Percentiles rank a stretch among this genome's conserved stretches.
phyloP scores from a whole-genome alignment of 2,113 vertebrate genomes.

The Lamprologus ornatipinnis region DNA sequence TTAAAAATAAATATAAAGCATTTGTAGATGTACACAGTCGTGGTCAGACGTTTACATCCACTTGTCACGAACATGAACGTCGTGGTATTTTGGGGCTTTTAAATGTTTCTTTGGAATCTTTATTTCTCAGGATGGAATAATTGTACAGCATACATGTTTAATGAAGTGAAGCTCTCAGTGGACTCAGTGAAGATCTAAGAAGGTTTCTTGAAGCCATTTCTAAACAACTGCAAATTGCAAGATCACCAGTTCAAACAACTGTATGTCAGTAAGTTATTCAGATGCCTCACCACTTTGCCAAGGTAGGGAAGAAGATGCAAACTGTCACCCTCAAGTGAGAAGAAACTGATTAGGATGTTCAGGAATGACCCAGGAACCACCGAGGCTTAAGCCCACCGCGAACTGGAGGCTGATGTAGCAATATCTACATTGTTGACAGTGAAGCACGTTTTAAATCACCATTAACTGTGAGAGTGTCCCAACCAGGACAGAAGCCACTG shows the following conservation, averaged over 20 bases:
- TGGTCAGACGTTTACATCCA: background rate
- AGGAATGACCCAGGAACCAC: background rate
- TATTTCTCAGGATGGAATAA: background rate
- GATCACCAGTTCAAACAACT: background rate
- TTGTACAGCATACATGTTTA: background rate
- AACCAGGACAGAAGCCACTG: background rate
- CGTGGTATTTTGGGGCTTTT: background rate
- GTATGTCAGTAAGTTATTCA: background rate
- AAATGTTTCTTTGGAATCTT: background rate
- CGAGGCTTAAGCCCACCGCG: accelerated
- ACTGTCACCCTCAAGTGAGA: background rate
- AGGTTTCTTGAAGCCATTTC: background rate
- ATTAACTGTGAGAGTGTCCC: background rate
- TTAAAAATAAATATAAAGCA: background rate
- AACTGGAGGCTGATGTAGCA: background rate
- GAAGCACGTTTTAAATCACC: background rate
- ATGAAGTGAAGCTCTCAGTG: background rate
- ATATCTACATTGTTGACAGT: background rate
- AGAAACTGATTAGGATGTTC: background rate
- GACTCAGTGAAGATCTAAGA: background rate
- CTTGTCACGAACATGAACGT: background rate
- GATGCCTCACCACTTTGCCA: background rate
- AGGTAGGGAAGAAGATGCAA: background rate
- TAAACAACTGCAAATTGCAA: background rate
- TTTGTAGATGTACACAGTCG: background rate